phyloP scores from a whole-genome alignment of 2,113 vertebrate genomes.

The Gymnorhina tibicen region DNA sequence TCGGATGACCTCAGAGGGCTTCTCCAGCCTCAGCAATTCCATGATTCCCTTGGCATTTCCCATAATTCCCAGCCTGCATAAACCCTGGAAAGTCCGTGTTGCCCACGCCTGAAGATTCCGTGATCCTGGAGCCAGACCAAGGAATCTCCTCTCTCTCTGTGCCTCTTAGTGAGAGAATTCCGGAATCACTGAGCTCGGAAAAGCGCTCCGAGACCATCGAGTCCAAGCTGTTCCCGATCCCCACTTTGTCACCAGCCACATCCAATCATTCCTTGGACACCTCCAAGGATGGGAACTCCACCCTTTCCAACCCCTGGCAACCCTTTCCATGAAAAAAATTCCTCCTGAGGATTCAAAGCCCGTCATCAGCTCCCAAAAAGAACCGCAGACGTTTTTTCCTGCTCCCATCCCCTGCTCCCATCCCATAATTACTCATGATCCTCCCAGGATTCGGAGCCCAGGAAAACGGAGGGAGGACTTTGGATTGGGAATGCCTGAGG shows the following conservation, averaged over 20 bases:
- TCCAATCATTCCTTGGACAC: neutral
- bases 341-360: neutral
- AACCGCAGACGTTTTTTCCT: neutral
- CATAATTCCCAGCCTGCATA: rapidly evolving
- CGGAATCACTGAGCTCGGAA: neutral
- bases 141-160: neutral
- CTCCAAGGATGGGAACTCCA: neutral
- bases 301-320: neutral
- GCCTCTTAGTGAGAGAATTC: neutral
- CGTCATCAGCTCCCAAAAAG: neutral
- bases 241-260: neutral
- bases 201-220: neutral
- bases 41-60: neutral
- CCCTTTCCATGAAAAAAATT: neutral
- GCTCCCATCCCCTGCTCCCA: neutral
- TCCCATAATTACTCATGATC: conserved; percentile 41
- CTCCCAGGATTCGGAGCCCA: conserved; percentile 1
- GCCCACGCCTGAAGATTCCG: neutral
- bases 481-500: conserved; percentile 18
- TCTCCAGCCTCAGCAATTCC: neutral
- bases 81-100: rapidly evolving
- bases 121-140: neutral
- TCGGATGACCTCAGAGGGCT: neutral
- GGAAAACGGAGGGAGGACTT: neutral
- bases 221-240: neutral